A percentile compares a stretch with the other conserved stretches of the same genome.
phyloP scores from a whole-genome alignment of 2,113 vertebrate genomes.

The Cynoglossus semilaevis region DNA sequence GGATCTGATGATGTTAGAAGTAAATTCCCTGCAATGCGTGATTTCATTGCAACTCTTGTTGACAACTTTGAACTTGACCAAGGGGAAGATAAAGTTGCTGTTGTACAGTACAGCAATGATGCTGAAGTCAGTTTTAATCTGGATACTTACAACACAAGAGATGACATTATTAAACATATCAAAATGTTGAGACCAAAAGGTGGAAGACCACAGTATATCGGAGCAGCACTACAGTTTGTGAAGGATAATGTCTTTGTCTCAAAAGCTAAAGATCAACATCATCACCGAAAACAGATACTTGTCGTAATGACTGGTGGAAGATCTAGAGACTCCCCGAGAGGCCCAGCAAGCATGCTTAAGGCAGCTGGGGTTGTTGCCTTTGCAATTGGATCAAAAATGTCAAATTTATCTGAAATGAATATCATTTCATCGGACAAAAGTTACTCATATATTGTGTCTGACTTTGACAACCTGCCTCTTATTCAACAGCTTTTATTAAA shows the following conservation, averaged over 20 bases:
- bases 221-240: conserved; percentile 72
- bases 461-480: conserved; percentile 61
- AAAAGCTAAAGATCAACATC: conserved; percentile 53
- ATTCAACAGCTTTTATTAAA: conserved; percentile 55
- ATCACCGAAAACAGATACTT: conserved; percentile 67
- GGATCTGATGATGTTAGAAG: conserved; percentile 73
- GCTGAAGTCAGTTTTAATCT: conserved; percentile 67
- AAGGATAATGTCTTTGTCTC: conserved; percentile 62
- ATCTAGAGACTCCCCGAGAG: conserved; percentile 71
- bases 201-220: conserved; percentile 71
- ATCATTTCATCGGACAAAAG: conserved; percentile 58
- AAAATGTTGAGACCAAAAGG: conserved; percentile 66
- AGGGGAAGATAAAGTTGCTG: conserved; percentile 70
- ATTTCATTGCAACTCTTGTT: conserved; percentile 69
- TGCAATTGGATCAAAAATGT: conserved; percentile 64
- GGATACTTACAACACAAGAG: conserved; percentile 57
- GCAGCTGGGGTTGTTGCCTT: conserved; percentile 59
- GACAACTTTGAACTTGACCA: conserved; percentile 64
- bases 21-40: conserved; percentile 63
- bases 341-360: conserved; percentile 65
- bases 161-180: conserved; percentile 57
- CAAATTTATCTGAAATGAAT: conserved; percentile 62
- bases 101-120: conserved; percentile 77
- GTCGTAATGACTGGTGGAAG: conserved; percentile 68
- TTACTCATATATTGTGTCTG: conserved; percentile 54